phyloP scores from a whole-genome alignment of 2,113 vertebrate genomes.

The Notothenia coriiceps region DNA sequence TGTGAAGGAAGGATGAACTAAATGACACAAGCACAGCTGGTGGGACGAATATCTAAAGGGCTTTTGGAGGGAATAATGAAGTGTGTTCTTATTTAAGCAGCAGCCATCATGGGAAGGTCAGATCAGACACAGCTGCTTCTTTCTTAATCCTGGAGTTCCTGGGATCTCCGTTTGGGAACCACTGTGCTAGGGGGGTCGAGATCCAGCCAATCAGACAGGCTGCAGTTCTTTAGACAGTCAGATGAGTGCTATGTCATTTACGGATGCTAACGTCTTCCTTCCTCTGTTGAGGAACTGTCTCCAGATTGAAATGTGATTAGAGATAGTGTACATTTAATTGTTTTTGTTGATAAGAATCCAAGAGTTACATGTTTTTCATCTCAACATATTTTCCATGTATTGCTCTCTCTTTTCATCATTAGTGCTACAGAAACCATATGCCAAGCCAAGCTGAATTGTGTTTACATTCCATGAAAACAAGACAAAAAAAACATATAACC shows the following conservation, averaged over 20 bases:
- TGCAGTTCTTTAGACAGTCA: not conserved
- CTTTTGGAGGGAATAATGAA: constrained; percentile 26
- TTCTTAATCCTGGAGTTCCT: constrained; percentile 36
- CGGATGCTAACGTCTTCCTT: constrained; percentile 6
- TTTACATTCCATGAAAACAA: constrained; percentile 14
- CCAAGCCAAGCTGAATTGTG: not conserved
- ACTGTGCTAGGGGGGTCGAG: not conserved
- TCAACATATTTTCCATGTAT: not conserved
- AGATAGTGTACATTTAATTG: not conserved
- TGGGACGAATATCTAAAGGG: constrained; percentile 40
- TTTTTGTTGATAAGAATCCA: not conserved
- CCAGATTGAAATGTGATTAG: not conserved
- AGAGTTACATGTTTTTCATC: not conserved
- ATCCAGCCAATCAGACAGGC: not conserved
- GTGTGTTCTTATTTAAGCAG: constrained; percentile 43
- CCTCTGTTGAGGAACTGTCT: not conserved
- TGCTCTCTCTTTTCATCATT: not conserved
- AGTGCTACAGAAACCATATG: not conserved
- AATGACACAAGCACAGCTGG: constrained; percentile 56
- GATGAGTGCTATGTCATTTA: constrained; percentile 6
- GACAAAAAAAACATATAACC: not conserved
- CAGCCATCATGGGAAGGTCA: constrained; percentile 23
- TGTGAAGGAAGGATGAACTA: constrained; percentile 33
- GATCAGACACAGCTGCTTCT: constrained; percentile 45
- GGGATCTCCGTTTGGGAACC: constrained; percentile 25